These are phyloP conservation scores for Notoglanidium macrostoma DNA, from an alignment of 2,797 vertebrate species.

Conservation along the genomic window DNA sequence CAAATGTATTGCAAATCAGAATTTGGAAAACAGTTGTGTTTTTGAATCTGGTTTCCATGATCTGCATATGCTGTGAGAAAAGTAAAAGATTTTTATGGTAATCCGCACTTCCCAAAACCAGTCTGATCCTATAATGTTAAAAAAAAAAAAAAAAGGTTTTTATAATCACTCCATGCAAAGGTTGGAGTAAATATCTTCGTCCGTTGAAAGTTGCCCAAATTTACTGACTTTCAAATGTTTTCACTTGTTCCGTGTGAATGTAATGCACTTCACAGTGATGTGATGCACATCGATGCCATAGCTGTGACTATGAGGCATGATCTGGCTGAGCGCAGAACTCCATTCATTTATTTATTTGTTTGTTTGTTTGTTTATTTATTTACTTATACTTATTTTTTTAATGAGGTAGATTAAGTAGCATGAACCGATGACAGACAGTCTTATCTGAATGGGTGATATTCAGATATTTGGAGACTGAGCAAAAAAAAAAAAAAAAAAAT, in stretches of 20 bases:
- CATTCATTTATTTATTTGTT: too few relatives aligned
- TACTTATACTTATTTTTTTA: background rate
- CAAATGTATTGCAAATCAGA: background rate
- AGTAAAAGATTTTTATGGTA: background rate
- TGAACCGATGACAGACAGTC: background rate
- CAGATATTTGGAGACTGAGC: background rate
- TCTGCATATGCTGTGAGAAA: background rate
- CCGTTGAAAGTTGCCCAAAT: background rate
- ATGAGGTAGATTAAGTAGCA: background rate
- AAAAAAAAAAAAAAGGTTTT: background rate
- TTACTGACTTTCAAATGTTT: background rate
- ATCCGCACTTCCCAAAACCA: background rate
- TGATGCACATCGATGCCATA: background rate
- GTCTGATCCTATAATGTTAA: background rate
- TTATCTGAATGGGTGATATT: background rate
- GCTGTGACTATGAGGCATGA: background rate
- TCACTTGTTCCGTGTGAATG: background rate
- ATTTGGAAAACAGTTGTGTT: conserved; percentile 1
- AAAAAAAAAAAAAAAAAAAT: background rate
- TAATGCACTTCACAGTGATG: background rate
- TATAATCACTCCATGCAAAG: background rate
- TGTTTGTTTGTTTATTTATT: too few relatives aligned
- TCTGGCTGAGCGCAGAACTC: background rate
- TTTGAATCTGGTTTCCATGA: background rate
- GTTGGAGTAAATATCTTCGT: background rate